Conservation (phyloP, 2,113 vertebrate species). For the Sardina pilchardus region DNA sequence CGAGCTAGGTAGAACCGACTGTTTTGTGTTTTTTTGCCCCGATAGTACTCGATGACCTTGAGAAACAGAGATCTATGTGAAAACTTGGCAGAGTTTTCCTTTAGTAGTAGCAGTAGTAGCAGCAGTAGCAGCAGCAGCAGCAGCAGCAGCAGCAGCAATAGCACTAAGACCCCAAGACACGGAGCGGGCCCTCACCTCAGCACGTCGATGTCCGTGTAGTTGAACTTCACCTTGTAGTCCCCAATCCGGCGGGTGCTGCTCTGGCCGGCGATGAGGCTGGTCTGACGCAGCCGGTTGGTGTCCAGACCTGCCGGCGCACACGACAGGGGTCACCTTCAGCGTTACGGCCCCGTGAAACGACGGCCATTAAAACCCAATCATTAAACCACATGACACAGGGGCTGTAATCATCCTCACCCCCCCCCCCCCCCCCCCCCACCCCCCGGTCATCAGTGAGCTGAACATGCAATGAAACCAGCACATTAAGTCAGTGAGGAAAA, state of each 20-base stretch:
- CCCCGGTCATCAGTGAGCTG: background rate
- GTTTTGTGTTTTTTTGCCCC: too few species aligned
- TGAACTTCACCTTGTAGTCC: conserved; percentile 92
- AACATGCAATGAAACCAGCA: background rate
- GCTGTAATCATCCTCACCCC: background rate
- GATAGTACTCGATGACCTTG: too few species aligned
- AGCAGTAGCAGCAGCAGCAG: too few species aligned
- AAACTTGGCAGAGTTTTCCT: too few species aligned
- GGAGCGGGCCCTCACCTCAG: conserved; percentile 79
- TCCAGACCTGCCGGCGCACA: conserved; percentile 80
- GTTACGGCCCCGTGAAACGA: background rate
- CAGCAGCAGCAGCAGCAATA: too few species aligned
- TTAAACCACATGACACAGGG: background rate
- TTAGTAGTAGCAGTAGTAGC: too few species aligned
- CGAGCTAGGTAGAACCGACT: too few species aligned
- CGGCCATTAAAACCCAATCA: background rate
- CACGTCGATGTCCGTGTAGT: conserved; percentile 89
- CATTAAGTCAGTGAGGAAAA: background rate
- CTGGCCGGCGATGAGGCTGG: conserved; percentile 85
- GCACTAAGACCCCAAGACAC: background rate
- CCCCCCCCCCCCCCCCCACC: background rate
- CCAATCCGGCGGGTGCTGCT: conserved; percentile 93
- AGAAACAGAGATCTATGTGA: too few species aligned
- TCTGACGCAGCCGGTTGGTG: conserved; percentile 83
- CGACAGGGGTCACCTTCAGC: conserved; percentile 6